Percentiles rank a stretch among this genome's conserved stretches.
These are phyloP conservation scores for Sebastes matsubarae DNA, from an alignment of 2,797 vertebrate species.

Conservation along the genomic window DNA sequence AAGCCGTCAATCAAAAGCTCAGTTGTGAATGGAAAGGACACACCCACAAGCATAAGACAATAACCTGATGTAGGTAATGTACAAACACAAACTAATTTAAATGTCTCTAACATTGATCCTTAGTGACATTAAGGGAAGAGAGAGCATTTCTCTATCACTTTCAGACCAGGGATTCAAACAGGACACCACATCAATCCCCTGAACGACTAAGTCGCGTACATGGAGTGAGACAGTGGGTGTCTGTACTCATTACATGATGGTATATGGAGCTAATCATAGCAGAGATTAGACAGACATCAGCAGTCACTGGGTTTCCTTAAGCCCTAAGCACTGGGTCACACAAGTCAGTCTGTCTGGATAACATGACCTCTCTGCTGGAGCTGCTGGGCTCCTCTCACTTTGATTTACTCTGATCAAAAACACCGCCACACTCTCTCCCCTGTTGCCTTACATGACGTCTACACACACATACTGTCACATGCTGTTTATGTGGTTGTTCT, in stretches of 20 bases:
- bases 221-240: constrained; percentile 12
- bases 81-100: not conserved
- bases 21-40: not conserved
- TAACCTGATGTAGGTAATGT: not conserved
- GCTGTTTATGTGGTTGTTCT: not conserved
- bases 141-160: not conserved
- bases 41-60: not conserved
- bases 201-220: not conserved
- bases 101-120: not conserved
- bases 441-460: not conserved
- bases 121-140: not conserved
- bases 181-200: not conserved
- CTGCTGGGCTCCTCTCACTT: constrained; percentile 1
- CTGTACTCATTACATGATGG: constrained; percentile 32
- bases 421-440: not conserved
- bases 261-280: constrained; percentile 63
- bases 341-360: constrained; percentile 37
- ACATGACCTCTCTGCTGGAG: constrained; percentile 12
- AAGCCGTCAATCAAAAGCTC: not conserved
- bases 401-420: constrained; percentile 9
- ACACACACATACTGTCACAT: not conserved
- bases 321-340: constrained; percentile 42
- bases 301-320: constrained; percentile 47
- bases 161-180: constrained; percentile 1
- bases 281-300: constrained; percentile 58